A percentile compares a stretch with the other conserved stretches of the same genome.
These are phyloP conservation scores for Craseonycteris thonglongyai DNA, from an alignment of 2,113 vertebrate genomes.

Conservation along the genomic window DNA sequence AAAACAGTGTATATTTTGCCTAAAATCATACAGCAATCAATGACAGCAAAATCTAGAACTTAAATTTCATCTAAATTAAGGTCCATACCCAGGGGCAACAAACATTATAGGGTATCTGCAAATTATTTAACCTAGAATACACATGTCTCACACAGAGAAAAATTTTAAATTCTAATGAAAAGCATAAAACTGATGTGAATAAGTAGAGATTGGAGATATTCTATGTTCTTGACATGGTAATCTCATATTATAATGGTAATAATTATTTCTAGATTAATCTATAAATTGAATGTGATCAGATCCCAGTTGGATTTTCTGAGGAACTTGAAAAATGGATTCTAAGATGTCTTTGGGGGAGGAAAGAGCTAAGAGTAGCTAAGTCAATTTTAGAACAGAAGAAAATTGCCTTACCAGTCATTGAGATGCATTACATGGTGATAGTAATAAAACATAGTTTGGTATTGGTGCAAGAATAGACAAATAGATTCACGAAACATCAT, in stretches of 20 bases:
- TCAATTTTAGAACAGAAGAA: neutral
- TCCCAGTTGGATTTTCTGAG: neutral
- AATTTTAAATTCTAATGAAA: neutral
- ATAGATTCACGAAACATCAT: neutral
- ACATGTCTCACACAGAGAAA: neutral
- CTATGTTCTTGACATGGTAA: neutral
- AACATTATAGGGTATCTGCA: neutral
- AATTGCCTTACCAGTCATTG: neutral
- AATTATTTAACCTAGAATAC: neutral
- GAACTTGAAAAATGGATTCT: neutral
- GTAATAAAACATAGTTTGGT: neutral
- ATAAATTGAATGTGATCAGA: neutral
- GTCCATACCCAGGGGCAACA: neutral
- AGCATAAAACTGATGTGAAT: neutral
- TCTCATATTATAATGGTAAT: neutral
- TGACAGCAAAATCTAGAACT: neutral
- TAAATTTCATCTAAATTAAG: neutral
- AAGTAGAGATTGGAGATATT: neutral
- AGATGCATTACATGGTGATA: neutral
- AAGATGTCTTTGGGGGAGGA: neutral
- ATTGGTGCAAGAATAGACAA: neutral
- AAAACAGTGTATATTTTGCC: neutral
- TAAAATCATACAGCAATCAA: neutral
- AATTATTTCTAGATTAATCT: neutral
- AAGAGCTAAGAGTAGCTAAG: neutral